A percentile compares a stretch with the other conserved stretches of the same genome.
Conservation (phyloP, 1,140 invertebrate genomes). For the Ephestia elutella region DNA sequence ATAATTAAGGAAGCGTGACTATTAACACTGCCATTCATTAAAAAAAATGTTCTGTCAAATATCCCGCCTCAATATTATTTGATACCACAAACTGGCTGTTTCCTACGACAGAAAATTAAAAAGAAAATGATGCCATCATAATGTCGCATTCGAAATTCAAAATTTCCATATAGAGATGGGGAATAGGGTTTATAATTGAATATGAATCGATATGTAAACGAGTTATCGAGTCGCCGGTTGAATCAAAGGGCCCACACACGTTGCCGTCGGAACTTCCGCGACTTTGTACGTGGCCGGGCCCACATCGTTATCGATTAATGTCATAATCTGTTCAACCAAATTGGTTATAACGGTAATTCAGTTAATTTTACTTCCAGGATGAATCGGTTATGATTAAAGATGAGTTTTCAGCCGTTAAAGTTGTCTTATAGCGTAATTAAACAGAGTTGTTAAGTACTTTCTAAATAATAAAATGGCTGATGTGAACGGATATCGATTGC, state of each 20-base stretch:
- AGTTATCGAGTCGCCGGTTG: constrained; percentile 11
- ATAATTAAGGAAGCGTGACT: constrained; percentile 16
- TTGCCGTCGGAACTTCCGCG: constrained; percentile 19
- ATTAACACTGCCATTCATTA: constrained; percentile 11
- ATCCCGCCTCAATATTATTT: constrained; percentile 1
- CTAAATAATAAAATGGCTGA: background rate
- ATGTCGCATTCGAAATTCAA: background rate
- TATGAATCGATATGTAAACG: constrained; percentile 5
- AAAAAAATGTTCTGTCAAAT: constrained; percentile 11
- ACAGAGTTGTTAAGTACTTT: background rate
- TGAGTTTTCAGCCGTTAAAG: constrained; percentile 3
- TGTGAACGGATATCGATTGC: background rate
- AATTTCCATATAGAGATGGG: constrained; percentile 5
- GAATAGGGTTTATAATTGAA: constrained; percentile 9
- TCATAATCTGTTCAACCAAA: constrained; percentile 19
- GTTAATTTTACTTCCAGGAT: constrained; percentile 17
- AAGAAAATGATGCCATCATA: background rate
- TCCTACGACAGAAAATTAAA: constrained; percentile 4
- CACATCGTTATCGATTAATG: constrained; percentile 20
- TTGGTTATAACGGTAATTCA: constrained; percentile 14
- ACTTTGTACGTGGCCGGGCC: constrained; percentile 17
- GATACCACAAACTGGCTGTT: constrained; percentile 10
- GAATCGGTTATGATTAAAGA: constrained; percentile 7
- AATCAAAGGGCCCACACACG: constrained; percentile 27
- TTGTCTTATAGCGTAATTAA: background rate